Evolutionary conservation across 2,797 vertebrate genomes (phyloP).

Genomic region (Liparis tanakae): DNA sequence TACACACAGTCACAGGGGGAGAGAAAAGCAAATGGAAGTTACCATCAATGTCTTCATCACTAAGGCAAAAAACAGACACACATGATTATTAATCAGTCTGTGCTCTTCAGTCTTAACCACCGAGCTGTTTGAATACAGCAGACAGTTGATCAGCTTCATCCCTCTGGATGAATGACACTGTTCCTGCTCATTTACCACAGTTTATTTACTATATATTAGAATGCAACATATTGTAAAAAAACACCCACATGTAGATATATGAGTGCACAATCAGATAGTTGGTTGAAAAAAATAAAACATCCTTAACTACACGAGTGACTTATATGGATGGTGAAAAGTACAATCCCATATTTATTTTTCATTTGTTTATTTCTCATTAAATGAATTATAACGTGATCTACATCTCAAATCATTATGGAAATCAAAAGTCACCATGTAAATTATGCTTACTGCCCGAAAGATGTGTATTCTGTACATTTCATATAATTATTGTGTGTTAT

Average conservation of each 20-base stretch:
- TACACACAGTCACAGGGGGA: constrained; percentile 57
- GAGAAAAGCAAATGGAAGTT: constrained; percentile 37
- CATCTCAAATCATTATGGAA: constrained; percentile 65
- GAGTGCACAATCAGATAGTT: constrained; percentile 46
- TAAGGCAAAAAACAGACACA: constrained; percentile 44
- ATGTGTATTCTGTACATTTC: constrained; percentile 70
- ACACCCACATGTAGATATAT: constrained; percentile 57
- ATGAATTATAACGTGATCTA: constrained; percentile 61
- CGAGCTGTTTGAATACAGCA: constrained; percentile 47
- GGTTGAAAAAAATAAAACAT: constrained; percentile 34
- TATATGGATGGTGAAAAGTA: constrained; percentile 60
- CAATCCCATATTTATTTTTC: constrained; percentile 57
- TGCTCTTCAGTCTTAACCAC: constrained; percentile 44
- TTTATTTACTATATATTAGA: constrained; percentile 74
- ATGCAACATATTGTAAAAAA: constrained; percentile 65
- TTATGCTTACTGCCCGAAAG: constrained; percentile 46
- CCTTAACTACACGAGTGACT: constrained; percentile 51
- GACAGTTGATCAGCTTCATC: constrained; percentile 40
- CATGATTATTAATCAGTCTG: constrained; percentile 49
- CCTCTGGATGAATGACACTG: constrained; percentile 52
- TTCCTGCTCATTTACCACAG: constrained; percentile 67
- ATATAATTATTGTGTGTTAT: constrained; percentile 52
- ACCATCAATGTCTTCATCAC: constrained; percentile 41
- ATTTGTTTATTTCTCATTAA: constrained; percentile 50
- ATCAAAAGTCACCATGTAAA: constrained; percentile 66